Base-by-base conservation (phyloP, 1,140 invertebrate genomes). In the Dendroctonus ponderosae region DNA sequence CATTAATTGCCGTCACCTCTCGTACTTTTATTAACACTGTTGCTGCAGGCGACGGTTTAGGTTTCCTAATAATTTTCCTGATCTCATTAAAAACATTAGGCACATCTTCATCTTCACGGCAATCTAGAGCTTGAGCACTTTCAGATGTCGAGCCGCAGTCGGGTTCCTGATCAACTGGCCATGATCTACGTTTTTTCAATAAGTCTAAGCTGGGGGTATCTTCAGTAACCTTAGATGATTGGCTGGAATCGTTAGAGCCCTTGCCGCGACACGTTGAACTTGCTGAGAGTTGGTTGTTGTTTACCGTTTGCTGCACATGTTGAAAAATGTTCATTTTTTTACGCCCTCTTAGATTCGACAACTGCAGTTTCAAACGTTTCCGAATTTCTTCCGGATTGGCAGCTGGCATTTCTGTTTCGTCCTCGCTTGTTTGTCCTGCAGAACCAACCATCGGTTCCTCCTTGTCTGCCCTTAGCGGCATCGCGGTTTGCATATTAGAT, bases 321-420 rank as follows among this genome's bases (percentile, higher is more conserved):
- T 51, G 9, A 14, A 66, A 14, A 39, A 51, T 51, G 49, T 70
- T 44, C n/a, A 43, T 44, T 53, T 71, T 73, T 57, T 72, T 75
- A 59, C 58, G 70, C 50, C 62, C 71, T 49, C 74, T 65, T 49
- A 75, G 59, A 3, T 44, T 70, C 43, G 48, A 67, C 44, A 74
- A 56, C 68, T 75, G 74, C 37, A 71, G 48, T 57, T 69, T 72
- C 26, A 74, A 46, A 61, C 68, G 67, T 50, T 72, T 62, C 44
- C 72, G 53, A 58, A 74, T 68, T 40, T 72, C 62, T 67, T 74
- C 72, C 37, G 52, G 49, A 67, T 38, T 60, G 9, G 59, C 40
- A 11, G 8, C 8, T 46, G 12, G 43, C 12, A 46, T 46, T 46
- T 46, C 8, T 4, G 8, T 46, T 46, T 46, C 12, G 8, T 46